Percentiles rank a stretch among this genome's conserved stretches.
phyloP scores from a whole-genome alignment of 2,888 invertebrate genomes.

The Acleris holmiana region DNA sequence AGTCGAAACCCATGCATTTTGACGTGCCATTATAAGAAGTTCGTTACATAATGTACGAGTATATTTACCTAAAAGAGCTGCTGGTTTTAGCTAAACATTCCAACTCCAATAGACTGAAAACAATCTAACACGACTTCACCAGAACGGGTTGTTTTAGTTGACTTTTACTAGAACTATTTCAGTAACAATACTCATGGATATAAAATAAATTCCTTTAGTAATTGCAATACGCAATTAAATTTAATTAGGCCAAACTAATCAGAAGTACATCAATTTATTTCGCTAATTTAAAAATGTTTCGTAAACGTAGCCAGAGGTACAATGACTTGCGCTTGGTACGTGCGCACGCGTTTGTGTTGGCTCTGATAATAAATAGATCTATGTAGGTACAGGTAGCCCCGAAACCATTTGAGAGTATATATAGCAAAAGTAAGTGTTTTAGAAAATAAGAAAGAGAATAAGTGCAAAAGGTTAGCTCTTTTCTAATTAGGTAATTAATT shows the following conservation, averaged over 20 bases:
- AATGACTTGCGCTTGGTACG: conserved; percentile 28
- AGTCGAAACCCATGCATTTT: too few relatives aligned
- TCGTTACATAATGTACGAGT: too few relatives aligned
- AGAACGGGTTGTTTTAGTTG: not conserved
- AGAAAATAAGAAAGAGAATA: too few relatives aligned
- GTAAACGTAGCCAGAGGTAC: conserved; percentile 25
- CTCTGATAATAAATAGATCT: conserved; percentile 12
- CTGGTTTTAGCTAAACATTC: too few relatives aligned
- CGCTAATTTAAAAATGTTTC: conserved; percentile 23
- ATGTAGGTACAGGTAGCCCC: conserved; percentile 6
- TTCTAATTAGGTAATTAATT: too few relatives aligned
- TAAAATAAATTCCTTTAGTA: not conserved
- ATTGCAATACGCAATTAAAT: conserved; percentile 9
- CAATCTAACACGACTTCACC: not conserved
- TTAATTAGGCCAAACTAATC: conserved; percentile 24
- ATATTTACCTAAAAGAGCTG: too few relatives aligned
- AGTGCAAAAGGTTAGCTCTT: too few relatives aligned
- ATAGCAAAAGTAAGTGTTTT: too few relatives aligned
- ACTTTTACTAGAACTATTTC: not conserved
- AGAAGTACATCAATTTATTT: conserved; percentile 13
- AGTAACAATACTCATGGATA: not conserved
- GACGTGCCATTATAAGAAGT: too few relatives aligned
- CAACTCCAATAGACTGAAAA: too few relatives aligned
- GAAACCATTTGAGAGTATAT: too few relatives aligned
- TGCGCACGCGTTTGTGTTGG: conserved; percentile 1